Evolutionary conservation across 1,140 invertebrate species (phyloP), one percentile per base, ranked within the genome.

Genomic region (Ips nitidus): DNA sequence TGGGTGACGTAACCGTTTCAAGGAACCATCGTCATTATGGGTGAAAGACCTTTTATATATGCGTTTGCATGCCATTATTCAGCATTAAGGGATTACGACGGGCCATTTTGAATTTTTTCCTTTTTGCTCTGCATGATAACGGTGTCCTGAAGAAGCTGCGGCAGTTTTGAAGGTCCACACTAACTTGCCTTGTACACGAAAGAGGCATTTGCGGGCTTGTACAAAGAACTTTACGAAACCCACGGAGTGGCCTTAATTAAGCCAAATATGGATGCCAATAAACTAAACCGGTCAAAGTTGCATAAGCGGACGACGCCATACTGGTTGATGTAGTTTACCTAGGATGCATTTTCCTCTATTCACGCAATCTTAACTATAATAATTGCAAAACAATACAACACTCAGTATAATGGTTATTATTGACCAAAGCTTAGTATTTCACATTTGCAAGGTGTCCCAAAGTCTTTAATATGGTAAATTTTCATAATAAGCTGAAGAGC

Each of bases 31-130:
- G 52, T 55, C 37, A 38, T 55, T 38, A 55, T 55, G 52, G 57
- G 57, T 59, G 1, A 59, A 59, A 36, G 57, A 59, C 57, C 57
- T 59, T 4, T 4, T 8, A 8, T 5, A 38, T 5, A 55, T 50
- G 45, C 53, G 22, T 36, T 37, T 59, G 41, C 57, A 41, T 59
- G 57, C 41, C 57, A 59, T 59, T 59, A 40, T 59, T 59, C 41
- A 59, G 57, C 57, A 59, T 59, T 42, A 59, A 59, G 57, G 57
- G 57, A 59, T 59, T 42, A 59, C 57, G 57, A 50, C 45, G 45
- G 45, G 45, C 45, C 45, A 50, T 22, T 22, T 22, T 50, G 3
- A 1, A 8, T 50, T 50, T 50, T 50, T 50, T 50, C 22, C 8
- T 5, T 5, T 45, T 45, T 45, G 4, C 43, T 50, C 22, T 50